These are phyloP conservation scores for Eulimnadia texana DNA, from an alignment of 1,140 invertebrate species.

Conservation along the genomic window DNA sequence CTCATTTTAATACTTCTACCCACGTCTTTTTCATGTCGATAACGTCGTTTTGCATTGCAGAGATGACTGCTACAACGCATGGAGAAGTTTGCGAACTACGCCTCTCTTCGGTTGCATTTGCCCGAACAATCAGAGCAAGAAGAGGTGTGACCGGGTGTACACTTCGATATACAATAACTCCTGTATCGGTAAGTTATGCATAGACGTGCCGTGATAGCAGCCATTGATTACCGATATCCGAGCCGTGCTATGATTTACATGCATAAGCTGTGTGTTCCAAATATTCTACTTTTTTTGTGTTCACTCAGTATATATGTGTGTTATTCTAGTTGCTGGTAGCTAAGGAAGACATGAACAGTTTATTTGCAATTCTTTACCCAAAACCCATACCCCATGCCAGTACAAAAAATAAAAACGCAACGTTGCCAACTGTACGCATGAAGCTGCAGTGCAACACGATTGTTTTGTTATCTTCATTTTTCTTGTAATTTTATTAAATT, in stretches of 20 bases:
- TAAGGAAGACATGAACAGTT: no score
- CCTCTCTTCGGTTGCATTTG: slow-evolving; percentile 83
- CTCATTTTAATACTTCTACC: no score
- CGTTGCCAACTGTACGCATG: no score
- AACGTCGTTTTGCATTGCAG: slow-evolving; percentile 34
- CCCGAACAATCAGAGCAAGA: slow-evolving; percentile 72
- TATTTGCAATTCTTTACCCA: no score
- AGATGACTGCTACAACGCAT: slow-evolving; percentile 63
- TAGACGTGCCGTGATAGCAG: background rate
- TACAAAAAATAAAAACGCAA: no score
- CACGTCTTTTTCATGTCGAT: background rate
- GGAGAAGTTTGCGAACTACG: slow-evolving; percentile 61
- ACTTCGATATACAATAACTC: slow-evolving; percentile 75
- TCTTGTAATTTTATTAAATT: background rate
- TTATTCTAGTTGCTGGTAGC: no score
- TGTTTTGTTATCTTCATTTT: background rate
- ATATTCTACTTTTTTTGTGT: no score
- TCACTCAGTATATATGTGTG: no score
- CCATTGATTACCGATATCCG: background rate
- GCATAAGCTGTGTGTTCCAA: no score
- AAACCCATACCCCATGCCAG: no score
- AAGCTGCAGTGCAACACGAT: no score
- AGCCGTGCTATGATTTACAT: background rate
- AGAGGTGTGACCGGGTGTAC: slow-evolving; percentile 70
- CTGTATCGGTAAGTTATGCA: slow-evolving; percentile 63